Evolutionary conservation across 2,888 invertebrate genomes (phyloP), one percentile per base, ranked within the genome.

Genomic region (Xestia sexstrigata): DNA sequence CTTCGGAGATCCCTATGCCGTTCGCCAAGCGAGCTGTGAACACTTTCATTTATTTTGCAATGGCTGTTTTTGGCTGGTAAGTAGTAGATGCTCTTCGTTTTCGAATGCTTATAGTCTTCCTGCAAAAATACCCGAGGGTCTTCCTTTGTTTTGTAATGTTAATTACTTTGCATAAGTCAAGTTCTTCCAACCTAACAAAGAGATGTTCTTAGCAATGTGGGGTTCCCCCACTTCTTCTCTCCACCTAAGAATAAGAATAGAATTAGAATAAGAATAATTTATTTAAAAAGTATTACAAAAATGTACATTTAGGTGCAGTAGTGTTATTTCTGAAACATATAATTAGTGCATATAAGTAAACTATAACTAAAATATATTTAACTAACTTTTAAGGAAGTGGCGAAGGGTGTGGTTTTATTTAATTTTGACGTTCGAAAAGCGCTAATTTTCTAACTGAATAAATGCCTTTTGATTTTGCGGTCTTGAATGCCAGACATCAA

Each of bases 1-100:
- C 90, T 55, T 86, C 77, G 60, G 80, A 89, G 0, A 77, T 91
- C 0, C 95, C 95, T 0, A 94, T 95, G 94, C 87, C 30, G 39
- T 90, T 95, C 71, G 78, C 76, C 76, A 88, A 91, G 35, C 76
- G 95, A 11, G 65, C 92, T 1, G 2, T 82, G 47, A 94, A 94
- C 68, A 87, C 89, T 0, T 70, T 87, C 1, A 69, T 89, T 2
- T 85, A 86, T 20, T 63, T 72, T 0, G 17, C 82, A 0, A 86
- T 91, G 79, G 42, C 35, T 2, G 11, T 88, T 0, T 74, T 49
- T 0, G 69, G 74, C 0, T 91, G 90, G 94, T 94, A 75, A 89
- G 93, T 76, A 23, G 13, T 13, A 23, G 6, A 39, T 23, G 11
- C 15, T 58, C 26, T 7, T n/a, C 23, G 11, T 23, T 52, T 52